A percentile compares a stretch with the other conserved stretches of the same genome.
phyloP scores from a whole-genome alignment of 2,888 invertebrate species.

The Galerucella calmariensis region DNA sequence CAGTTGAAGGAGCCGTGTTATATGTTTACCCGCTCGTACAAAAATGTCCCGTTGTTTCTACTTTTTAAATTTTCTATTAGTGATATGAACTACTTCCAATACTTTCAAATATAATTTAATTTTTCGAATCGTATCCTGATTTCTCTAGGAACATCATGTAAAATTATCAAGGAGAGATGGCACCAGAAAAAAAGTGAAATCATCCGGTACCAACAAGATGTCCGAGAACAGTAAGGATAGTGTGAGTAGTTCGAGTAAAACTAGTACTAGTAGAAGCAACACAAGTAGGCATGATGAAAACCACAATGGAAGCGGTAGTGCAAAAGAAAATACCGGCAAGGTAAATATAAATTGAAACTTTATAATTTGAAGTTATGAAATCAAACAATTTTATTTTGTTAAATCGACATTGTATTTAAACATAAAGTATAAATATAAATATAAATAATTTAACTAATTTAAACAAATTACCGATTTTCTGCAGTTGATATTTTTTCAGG shows the following conservation, averaged over 20 bases:
- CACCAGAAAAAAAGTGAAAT: background rate
- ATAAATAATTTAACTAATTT: too few relatives aligned
- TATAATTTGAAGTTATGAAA: too few relatives aligned
- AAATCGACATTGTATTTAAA: too few relatives aligned
- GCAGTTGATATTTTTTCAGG: too few relatives aligned
- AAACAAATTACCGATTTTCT: too few relatives aligned
- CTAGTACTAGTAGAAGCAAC: slow-evolving; percentile 22
- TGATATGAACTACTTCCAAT: background rate
- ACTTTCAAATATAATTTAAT: background rate
- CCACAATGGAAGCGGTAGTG: slow-evolving; percentile 10
- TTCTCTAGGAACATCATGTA: background rate
- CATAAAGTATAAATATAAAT: too few relatives aligned
- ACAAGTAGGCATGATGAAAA: slow-evolving; percentile 14
- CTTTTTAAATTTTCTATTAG: too few relatives aligned
- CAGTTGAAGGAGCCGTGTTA: too few relatives aligned
- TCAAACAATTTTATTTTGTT: too few relatives aligned
- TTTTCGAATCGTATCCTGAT: background rate
- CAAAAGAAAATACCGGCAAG: slow-evolving; percentile 25
- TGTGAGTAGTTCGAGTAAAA: slow-evolving; percentile 25
- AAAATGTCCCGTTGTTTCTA: too few relatives aligned
- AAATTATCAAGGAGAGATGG: background rate
- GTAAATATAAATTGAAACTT: background rate
- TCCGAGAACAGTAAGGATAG: slow-evolving; percentile 24
- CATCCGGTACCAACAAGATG: background rate
- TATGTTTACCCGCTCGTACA: too few relatives aligned